Conservation (phyloP, 2,888 invertebrate genomes). For the Podotricha telesiphe region DNA sequence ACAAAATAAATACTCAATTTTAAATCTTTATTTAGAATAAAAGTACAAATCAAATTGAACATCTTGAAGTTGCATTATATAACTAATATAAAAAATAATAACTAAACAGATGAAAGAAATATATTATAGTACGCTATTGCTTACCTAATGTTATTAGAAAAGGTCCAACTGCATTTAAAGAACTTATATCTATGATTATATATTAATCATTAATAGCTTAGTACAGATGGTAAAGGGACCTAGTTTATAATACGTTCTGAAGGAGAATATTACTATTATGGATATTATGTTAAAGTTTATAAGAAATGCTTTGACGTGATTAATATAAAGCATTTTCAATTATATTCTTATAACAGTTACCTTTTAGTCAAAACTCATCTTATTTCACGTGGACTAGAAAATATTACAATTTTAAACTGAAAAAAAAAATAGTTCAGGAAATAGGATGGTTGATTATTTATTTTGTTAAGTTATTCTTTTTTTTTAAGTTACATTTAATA, state of each 20-base stretch:
- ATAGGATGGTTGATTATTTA: not conserved
- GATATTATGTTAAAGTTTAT: not conserved
- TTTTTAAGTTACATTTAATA: not conserved
- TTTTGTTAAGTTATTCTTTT: not conserved
- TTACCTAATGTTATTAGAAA: not conserved
- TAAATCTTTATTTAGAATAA: constrained; percentile 21
- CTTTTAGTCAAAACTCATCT: not conserved
- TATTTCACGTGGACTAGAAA: not conserved
- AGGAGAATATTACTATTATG: too few species aligned
- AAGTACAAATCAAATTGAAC: constrained; percentile 23
- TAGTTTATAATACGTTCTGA: too few species aligned
- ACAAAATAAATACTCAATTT: not conserved
- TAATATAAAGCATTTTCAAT: not conserved
- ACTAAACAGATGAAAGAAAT: not conserved
- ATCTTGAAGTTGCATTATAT: not conserved
- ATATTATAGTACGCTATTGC: not conserved
- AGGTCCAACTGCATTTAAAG: constrained; percentile 6
- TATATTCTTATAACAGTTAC: too few species aligned
- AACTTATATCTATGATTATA: constrained; percentile 12
- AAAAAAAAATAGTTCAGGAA: not conserved
- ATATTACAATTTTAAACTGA: not conserved
- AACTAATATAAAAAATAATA: constrained; percentile 9
- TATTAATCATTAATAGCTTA: not conserved
- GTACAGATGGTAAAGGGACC: not conserved
- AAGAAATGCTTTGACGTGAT: not conserved